A percentile compares a stretch with the other conserved stretches of the same genome.
These are phyloP conservation scores for Peromyscus leucopus DNA, from an alignment of 2,113 vertebrate species.

Conservation along the genomic window DNA sequence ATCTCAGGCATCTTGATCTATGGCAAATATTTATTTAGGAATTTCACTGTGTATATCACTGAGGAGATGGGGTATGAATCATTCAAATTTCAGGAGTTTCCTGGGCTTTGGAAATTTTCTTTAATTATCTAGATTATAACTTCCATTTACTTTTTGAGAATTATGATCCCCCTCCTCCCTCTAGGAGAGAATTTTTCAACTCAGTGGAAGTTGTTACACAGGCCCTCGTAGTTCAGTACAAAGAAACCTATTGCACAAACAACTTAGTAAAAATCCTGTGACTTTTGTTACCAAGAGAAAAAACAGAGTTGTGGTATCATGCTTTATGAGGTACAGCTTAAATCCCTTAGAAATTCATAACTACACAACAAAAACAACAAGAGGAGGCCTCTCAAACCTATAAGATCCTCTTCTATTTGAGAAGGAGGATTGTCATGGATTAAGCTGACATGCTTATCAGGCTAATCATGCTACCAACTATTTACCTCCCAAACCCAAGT, in stretches of 20 bases:
- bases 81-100: neutral
- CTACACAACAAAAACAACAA: neutral
- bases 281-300: slow-evolving; percentile 40
- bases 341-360: neutral
- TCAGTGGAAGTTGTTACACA: no score
- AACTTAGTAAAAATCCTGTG: neutral
- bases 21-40: neutral
- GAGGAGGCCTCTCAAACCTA: neutral
- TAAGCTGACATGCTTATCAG: neutral
- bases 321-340: neutral
- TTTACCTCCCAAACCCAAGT: neutral
- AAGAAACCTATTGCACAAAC: neutral
- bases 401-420: neutral
- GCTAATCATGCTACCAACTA: neutral
- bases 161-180: neutral
- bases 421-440: neutral
- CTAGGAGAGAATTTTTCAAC: neutral
- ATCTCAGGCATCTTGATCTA: neutral
- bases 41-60: neutral
- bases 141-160: neutral
- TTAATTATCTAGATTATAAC: neutral
- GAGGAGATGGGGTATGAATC: accelerated
- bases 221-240: neutral
- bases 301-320: neutral
- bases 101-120: neutral